phyloP scores from a whole-genome alignment of 1,140 invertebrate species.

The Polypedilum vanderplanki region DNA sequence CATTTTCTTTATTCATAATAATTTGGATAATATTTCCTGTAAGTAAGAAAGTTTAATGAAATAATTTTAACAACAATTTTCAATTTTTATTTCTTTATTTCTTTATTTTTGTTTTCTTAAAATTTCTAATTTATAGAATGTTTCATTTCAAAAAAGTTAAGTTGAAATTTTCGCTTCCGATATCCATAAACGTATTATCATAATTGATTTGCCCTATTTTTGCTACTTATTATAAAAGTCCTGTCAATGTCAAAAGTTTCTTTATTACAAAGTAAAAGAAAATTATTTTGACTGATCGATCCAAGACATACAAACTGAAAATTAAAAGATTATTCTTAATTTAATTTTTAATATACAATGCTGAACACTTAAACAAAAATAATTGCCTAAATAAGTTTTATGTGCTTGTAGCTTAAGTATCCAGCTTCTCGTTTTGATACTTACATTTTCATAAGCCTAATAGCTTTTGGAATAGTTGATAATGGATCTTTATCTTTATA shows the following conservation, averaged over 20 bases:
- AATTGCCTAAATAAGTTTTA: too few species aligned
- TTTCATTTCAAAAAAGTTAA: too few species aligned
- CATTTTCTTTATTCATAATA: neutral
- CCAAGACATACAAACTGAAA: neutral
- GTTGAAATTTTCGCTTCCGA: too few species aligned
- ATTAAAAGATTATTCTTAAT: too few species aligned
- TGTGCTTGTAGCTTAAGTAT: too few species aligned
- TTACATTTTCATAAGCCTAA: neutral
- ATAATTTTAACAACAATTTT: too few species aligned
- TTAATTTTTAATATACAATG: too few species aligned
- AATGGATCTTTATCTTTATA: neutral
- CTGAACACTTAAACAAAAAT: too few species aligned
- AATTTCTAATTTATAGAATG: neutral
- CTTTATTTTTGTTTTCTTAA: neutral
- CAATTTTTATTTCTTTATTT: slow-evolving; percentile 33
- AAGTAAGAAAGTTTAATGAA: too few species aligned
- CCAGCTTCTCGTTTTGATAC: too few species aligned
- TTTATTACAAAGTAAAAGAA: neutral
- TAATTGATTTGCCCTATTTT: too few species aligned
- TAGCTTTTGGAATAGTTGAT: neutral
- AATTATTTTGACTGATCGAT: neutral
- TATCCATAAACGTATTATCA: too few species aligned
- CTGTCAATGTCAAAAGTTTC: neutral
- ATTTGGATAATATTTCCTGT: neutral
- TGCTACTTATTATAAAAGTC: neutral